phyloP scores from a whole-genome alignment of 2,797 vertebrate genomes.

The Pipistrellus kuhlii region DNA sequence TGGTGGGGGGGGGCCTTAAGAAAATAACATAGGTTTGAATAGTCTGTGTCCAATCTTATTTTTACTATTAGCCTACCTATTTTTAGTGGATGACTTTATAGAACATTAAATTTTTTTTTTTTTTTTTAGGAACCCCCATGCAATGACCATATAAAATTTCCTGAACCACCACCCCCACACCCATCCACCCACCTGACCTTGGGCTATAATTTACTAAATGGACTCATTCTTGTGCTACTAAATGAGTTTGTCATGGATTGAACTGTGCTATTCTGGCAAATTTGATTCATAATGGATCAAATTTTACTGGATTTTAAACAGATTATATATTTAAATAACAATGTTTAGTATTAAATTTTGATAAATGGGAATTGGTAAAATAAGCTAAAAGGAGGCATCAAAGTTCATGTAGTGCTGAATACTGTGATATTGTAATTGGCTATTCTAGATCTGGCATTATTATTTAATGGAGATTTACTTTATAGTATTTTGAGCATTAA shows the following conservation, averaged over 20 bases:
- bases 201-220: not conserved
- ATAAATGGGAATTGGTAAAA: slow-evolving; percentile 45
- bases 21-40: slow-evolving; percentile 24
- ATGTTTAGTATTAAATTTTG: not conserved
- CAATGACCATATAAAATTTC: not conserved
- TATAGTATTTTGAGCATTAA: not conserved
- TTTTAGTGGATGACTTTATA: slow-evolving; percentile 37
- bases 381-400: not conserved
- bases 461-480: slow-evolving; percentile 42
- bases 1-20: not conserved
- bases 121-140: not conserved
- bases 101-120: no score
- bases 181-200: not conserved
- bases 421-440: not conserved
- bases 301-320: slow-evolving; percentile 43
- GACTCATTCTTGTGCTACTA: not conserved
- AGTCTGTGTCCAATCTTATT: not conserved
- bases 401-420: not conserved
- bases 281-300: slow-evolving; percentile 44
- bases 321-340: slow-evolving; percentile 45
- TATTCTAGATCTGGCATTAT: not conserved
- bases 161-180: not conserved
- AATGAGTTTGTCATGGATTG: slow-evolving; percentile 29
- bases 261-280: not conserved
- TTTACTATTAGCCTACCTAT: not conserved